These are phyloP conservation scores for Dryoscopus gambensis DNA, from an alignment of 2,113 vertebrate genomes.

Conservation along the genomic window DNA sequence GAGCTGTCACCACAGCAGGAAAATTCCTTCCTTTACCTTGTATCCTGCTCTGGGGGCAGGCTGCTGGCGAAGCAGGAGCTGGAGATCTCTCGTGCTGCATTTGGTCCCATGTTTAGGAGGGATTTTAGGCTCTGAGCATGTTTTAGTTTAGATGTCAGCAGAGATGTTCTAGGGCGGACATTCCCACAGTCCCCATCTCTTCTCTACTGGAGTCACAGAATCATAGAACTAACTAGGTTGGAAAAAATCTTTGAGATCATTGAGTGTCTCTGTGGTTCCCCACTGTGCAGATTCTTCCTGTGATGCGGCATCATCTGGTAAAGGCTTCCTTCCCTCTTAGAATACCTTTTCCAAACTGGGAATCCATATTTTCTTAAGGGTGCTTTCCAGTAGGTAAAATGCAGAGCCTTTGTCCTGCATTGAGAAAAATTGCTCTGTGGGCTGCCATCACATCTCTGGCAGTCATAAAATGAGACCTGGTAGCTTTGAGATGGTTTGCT, in stretches of 20 bases:
- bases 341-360: not conserved
- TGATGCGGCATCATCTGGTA: not conserved
- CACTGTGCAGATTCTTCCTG: not conserved
- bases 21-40: not conserved
- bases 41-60: not conserved
- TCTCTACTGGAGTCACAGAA: not conserved
- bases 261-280: not conserved
- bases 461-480: not conserved
- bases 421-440: not conserved
- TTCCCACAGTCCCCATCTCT: not conserved
- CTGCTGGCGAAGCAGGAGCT: not conserved
- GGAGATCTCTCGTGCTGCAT: not conserved
- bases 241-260: not conserved
- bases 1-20: not conserved
- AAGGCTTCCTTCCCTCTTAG: not conserved
- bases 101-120: not conserved
- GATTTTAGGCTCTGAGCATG: not conserved
- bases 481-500: not conserved
- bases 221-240: not conserved
- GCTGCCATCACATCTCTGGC: not conserved
- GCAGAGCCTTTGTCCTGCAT: not conserved
- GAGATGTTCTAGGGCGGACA: accelerated
- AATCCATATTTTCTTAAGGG: not conserved
- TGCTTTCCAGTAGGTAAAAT: not conserved
- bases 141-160: not conserved